Evolutionary conservation across 2,797 vertebrate genomes (phyloP), one percentile per base, ranked within the genome.

Genomic region (Hephaestus fuliginosus): DNA sequence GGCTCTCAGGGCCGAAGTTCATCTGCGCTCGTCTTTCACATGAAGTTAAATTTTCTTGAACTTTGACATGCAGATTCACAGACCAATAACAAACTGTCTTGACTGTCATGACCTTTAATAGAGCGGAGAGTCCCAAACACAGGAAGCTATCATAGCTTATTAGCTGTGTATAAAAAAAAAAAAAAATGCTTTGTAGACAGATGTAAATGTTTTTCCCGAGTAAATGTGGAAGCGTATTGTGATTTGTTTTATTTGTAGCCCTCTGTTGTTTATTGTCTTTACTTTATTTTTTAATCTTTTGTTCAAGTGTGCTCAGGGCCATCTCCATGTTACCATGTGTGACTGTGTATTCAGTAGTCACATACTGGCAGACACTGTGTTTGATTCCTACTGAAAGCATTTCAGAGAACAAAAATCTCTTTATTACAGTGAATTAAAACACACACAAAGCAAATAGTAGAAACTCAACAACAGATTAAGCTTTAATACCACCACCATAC

Each of bases 341-440:
- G 52, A 52, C 33, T 0, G 13, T 36, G 22, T 66, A 5, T 44
- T 25, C 7, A 20, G 33, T 2, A 43, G 7, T 48, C 48, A 51
- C 22, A n/a, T 46, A 28, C 25, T 28, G 4, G 5, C 60, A 36
- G 36, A 30, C 30, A 11, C 13, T 57, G n/a, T 39, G 36, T 39
- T 39, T 39, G 36, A 39, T 7, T 30, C 7, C 9, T 43, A 39
- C 30, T 49, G 36, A 49, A 62, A 20, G 18, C 5, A 49, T 49
- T 43, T 73, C 20, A 44, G 56, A 56, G 56, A 44, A 25, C 22
- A 61, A 33, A 33, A 60, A 30, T 58, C 17, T 53, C n/a, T 55
- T 76, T 25, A 22, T 44, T 6, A 44, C 20, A 67, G n/a, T 13
- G 30, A 57, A 25, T 70, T 49, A 66, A 63, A 71, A 51, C 56